Evolutionary conservation across 2,797 vertebrate genomes (phyloP).

Genomic region (Chanos chanos): DNA sequence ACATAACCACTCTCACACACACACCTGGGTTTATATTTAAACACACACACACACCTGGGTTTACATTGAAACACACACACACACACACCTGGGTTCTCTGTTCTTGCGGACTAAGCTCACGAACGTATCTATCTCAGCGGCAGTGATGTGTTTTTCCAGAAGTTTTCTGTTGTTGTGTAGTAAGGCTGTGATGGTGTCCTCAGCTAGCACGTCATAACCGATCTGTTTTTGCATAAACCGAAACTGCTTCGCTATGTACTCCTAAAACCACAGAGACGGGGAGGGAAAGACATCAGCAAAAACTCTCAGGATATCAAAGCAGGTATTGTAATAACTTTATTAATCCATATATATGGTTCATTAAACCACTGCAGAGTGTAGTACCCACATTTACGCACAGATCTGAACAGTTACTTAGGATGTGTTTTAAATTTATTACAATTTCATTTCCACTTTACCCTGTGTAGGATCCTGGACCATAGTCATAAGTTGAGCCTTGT

Average conservation of each 20-base stretch:
- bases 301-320: no score
- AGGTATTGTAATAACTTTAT: no score
- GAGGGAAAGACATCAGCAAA: slow-evolving; percentile 1
- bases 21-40: not conserved
- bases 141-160: slow-evolving; percentile 96
- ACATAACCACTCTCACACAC: not conserved
- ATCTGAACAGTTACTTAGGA: not conserved
- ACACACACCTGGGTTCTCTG: slow-evolving; percentile 83
- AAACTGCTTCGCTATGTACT: slow-evolving; percentile 98
- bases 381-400: not conserved
- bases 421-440: not conserved
- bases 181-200: slow-evolving; percentile 96
- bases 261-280: slow-evolving; percentile 66
- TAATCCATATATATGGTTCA: no score
- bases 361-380: no score
- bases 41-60: slow-evolving; percentile 4
- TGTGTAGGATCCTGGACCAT: no score
- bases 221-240: slow-evolving; percentile 99
- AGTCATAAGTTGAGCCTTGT: no score
- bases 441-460: no score
- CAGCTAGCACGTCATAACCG: slow-evolving; percentile 94
- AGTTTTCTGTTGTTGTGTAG: slow-evolving; percentile 98
- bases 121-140: slow-evolving; percentile 96
- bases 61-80: not conserved
- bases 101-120: slow-evolving; percentile 97